Evolutionary conservation across 2,113 vertebrate genomes (phyloP).

Genomic region (Oncorhynchus masou): DNA sequence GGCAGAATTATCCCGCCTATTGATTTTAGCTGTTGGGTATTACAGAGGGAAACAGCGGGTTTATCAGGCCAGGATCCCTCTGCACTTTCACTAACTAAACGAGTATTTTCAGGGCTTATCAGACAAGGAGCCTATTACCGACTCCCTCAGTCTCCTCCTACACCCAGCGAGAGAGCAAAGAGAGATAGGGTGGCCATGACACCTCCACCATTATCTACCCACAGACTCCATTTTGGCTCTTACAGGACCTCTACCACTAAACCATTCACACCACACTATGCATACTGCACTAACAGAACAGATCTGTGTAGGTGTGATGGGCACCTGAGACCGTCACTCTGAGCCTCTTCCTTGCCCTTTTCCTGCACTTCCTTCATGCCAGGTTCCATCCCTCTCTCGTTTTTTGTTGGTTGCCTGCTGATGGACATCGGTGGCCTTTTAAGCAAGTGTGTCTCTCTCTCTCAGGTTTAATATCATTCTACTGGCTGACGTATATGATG

Average conservation of each 20-base stretch:
- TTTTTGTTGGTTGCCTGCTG: slow-evolving; percentile 39
- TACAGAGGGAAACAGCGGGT: slow-evolving; percentile 87
- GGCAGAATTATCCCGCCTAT: slow-evolving; percentile 91
- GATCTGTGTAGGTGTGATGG: background rate
- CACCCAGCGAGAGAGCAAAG: slow-evolving; percentile 44
- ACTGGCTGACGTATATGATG: slow-evolving; percentile 54
- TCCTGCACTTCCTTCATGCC: background rate
- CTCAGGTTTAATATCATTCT: slow-evolving; percentile 60
- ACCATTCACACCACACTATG: slow-evolving; percentile 23
- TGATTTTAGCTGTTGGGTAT: slow-evolving; percentile 98
- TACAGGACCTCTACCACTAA: slow-evolving; percentile 45
- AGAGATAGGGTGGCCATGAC: slow-evolving; percentile 36
- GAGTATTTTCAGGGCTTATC: slow-evolving; percentile 87
- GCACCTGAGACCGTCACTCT: background rate
- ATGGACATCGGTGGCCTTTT: slow-evolving; percentile 49
- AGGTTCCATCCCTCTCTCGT: slow-evolving; percentile 23
- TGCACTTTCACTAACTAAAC: slow-evolving; percentile 90
- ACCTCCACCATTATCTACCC: slow-evolving; percentile 49
- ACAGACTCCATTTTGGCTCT: slow-evolving; percentile 43
- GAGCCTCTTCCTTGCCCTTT: slow-evolving; percentile 6
- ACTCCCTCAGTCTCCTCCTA: slow-evolving; percentile 64
- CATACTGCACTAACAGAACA: background rate
- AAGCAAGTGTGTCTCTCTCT: background rate
- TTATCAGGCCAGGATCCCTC: slow-evolving; percentile 92
- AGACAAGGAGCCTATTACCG: slow-evolving; percentile 81